Conservation (phyloP, 2,113 vertebrate genomes). For the Ictalurus punctatus region DNA sequence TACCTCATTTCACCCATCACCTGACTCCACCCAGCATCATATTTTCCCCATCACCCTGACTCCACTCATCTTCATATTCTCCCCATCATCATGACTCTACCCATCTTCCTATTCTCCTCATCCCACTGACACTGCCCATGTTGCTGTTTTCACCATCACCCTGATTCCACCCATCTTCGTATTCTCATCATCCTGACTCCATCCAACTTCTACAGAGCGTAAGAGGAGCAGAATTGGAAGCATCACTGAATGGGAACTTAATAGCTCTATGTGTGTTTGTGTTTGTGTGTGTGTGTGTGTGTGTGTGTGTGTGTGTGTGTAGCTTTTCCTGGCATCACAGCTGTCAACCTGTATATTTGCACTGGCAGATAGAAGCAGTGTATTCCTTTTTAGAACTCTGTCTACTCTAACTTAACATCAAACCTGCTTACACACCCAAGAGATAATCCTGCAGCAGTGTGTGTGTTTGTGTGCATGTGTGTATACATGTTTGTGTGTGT, state of each 20-base stretch:
- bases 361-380: neutral
- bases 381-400: neutral
- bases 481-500: neutral
- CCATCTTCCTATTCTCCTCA: neutral
- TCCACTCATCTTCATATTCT: neutral
- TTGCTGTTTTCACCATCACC: neutral
- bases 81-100: neutral
- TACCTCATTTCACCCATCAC: neutral
- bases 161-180: neutral
- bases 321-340: neutral
- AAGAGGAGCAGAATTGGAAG: neutral
- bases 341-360: neutral
- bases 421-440: neutral
- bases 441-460: constrained; percentile 14
- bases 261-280: neutral
- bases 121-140: neutral
- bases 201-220: neutral
- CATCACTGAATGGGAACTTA: neutral
- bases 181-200: neutral
- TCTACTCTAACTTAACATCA: neutral
- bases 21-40: neutral
- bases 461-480: neutral
- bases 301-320: neutral
- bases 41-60: neutral
- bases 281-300: constrained; percentile 1